Conservation (phyloP, 1,140 invertebrate genomes). For the Phocides pigmalion region DNA sequence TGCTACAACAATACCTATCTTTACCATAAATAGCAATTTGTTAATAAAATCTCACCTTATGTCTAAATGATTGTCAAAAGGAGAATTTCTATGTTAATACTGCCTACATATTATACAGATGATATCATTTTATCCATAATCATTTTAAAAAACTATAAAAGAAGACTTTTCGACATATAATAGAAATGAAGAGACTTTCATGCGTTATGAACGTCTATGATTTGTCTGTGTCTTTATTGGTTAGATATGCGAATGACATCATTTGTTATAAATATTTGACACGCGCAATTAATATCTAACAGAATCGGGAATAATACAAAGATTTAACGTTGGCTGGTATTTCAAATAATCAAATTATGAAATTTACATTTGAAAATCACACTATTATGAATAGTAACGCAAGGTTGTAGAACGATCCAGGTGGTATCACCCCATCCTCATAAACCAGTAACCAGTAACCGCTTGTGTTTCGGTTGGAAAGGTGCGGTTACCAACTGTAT, state of each 20-base stretch:
- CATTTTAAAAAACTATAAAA: background rate
- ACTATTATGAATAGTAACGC: no score
- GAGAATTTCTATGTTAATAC: background rate
- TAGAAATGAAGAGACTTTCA: slow-evolving; percentile 1
- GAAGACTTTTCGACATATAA: background rate
- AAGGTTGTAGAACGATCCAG: no score
- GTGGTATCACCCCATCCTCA: no score
- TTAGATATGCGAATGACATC: background rate
- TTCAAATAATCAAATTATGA: no score
- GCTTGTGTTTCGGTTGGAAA: no score
- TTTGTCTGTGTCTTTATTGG: slow-evolving; percentile 9
- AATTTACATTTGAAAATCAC: no score
- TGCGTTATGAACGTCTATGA: background rate
- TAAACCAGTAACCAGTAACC: no score
- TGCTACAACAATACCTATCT: no score
- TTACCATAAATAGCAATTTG: background rate
- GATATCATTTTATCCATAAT: background rate
- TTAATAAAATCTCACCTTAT: background rate
- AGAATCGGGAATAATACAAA: no score
- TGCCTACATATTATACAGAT: background rate
- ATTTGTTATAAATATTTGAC: slow-evolving; percentile 6
- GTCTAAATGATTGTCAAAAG: background rate
- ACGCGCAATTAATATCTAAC: background rate
- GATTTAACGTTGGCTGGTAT: no score
- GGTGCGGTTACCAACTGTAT: no score